Evolutionary conservation across 2,113 vertebrate species (phyloP), one percentile per base, ranked within the genome.

Genomic region (Accipiter cooperii): DNA sequence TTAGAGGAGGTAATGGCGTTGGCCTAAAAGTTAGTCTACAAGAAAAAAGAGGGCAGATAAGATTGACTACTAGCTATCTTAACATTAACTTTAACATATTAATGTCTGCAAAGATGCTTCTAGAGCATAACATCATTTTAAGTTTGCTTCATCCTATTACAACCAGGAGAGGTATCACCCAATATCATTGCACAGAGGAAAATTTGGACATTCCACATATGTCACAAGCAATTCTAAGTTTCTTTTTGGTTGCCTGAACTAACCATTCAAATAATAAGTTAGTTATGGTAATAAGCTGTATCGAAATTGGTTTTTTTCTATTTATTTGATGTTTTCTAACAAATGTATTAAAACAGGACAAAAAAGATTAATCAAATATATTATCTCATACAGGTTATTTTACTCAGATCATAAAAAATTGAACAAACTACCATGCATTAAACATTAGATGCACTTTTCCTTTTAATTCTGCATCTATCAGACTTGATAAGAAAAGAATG

Each of bases 351-450:
- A 96, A 74, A 3, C 33, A 89, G 49, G 15, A 84, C 46, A 77
- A 61, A 57, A 68, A 89, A 64, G 47, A 70, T 89, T 55, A 96
- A 96, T 96, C 69, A 96, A 96, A 83, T 68, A 8, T 49, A 66
- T 84, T 86, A 76, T 91, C 65, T 96, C 65, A 81, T 12, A 91
- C 24, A 33, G 52, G 70, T 55, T 95, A 91, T 92, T 96, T 97
- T 93, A 89, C 84, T 93, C 63, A 83, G 63, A 95, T 92, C 63
- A 52, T 90, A 69, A 97, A 97, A 96, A 90, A 71, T 33, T 71
- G 82, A 96, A 87, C 55, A 94, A 95, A 96, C 97, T 97, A 91
- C 73, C 60, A 92, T 95, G 84, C 97, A 97, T 96, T 97, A 97
- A 97, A 80, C 58, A 96, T 96, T 85, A 94, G 73, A 74, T 94